Percentiles rank a stretch among this genome's conserved stretches.
Conservation (phyloP, 2,888 invertebrate genomes). For the Alviniconcha strummeri region DNA sequence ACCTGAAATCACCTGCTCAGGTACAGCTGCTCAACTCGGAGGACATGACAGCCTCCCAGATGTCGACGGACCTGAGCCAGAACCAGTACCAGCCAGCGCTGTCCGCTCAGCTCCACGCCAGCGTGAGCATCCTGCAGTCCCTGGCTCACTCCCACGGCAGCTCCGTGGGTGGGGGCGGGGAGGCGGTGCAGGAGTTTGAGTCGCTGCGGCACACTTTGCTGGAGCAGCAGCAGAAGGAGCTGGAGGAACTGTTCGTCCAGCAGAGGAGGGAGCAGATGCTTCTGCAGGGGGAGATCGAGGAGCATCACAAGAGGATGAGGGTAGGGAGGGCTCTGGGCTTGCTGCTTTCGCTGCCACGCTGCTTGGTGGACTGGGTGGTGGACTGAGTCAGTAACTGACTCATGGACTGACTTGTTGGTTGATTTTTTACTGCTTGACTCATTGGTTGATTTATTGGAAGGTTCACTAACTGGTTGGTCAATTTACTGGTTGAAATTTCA, state of each 20-base stretch:
- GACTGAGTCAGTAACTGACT: no score
- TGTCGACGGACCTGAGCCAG: slow-evolving; percentile 3
- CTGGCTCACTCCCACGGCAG: slow-evolving; percentile 12
- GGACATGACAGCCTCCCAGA: slow-evolving; percentile 25
- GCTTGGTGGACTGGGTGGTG: not conserved
- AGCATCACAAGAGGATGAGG: slow-evolving; percentile 34
- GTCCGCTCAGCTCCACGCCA: slow-evolving; percentile 20
- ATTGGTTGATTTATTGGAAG: no score
- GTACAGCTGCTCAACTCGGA: slow-evolving; percentile 55
- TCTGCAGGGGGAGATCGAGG: slow-evolving; percentile 59
- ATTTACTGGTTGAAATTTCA: not conserved
- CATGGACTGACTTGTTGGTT: no score
- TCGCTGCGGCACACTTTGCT: slow-evolving; percentile 59
- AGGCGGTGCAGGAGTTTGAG: slow-evolving; percentile 64
- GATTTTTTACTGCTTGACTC: no score
- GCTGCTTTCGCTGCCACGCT: not conserved
- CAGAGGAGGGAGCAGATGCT: slow-evolving; percentile 77
- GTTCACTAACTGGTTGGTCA: not conserved
- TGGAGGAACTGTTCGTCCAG: slow-evolving; percentile 68
- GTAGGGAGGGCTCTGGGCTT: not conserved
- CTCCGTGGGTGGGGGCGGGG: not conserved
- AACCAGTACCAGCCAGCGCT: not conserved
- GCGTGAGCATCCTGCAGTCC: slow-evolving; percentile 32
- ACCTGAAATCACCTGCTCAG: slow-evolving; percentile 36
- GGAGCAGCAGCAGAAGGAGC: slow-evolving; percentile 78